Percentiles rank a stretch among this genome's conserved stretches.
Conservation (phyloP, 2,113 vertebrate species). For the Ptilonorhynchus violaceus region DNA sequence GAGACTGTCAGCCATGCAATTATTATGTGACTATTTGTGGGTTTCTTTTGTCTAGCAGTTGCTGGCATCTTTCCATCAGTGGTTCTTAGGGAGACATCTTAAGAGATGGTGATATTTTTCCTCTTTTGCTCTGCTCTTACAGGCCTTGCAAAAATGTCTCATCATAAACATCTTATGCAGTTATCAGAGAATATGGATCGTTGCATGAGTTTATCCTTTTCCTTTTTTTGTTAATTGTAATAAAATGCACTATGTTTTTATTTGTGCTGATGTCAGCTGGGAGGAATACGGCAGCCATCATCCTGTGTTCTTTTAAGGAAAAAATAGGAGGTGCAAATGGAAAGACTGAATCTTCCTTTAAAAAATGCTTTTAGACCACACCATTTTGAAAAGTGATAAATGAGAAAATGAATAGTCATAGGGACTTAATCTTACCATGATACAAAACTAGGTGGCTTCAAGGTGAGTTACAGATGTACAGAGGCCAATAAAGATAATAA, state of each 20-base stretch:
- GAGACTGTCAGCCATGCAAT: neutral
- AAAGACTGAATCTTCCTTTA: neutral
- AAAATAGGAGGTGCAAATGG: neutral
- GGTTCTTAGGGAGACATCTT: neutral
- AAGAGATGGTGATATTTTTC: neutral
- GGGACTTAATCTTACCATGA: neutral
- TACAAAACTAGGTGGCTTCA: conserved; percentile 3
- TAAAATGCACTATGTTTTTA: neutral
- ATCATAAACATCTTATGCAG: neutral
- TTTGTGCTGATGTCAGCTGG: neutral
- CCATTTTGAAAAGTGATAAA: neutral
- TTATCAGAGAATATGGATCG: neutral
- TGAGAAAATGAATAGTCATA: neutral
- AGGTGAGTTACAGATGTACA: conserved; percentile 66
- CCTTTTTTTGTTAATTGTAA: neutral
- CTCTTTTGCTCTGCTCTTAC: neutral
- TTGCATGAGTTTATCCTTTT: neutral
- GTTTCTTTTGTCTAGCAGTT: neutral
- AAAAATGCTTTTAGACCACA: neutral
- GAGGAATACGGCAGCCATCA: neutral
- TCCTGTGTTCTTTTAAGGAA: neutral
- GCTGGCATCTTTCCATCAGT: neutral
- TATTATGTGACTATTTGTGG: neutral
- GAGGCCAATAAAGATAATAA: conserved; percentile 71
- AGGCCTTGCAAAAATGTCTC: neutral